These are phyloP conservation scores for Axea sp. DNA, from an alignment of 2,888 invertebrate genomes.

Conservation along the genomic window DNA sequence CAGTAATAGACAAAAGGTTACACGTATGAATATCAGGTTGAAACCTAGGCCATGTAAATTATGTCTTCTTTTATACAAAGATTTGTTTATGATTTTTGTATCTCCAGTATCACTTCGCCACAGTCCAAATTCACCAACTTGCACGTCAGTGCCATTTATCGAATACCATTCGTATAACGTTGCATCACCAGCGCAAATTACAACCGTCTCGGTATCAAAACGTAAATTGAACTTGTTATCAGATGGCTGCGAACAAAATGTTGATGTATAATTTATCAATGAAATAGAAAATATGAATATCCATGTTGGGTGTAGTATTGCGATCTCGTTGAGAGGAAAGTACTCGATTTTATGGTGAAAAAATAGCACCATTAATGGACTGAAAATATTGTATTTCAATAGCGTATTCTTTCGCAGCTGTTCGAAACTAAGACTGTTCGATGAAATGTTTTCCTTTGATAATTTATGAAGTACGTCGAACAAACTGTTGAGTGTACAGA, in stretches of 20 bases:
- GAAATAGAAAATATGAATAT: background rate
- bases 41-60: conserved; percentile 4
- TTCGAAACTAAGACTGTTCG: background rate
- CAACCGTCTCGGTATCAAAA: conserved; percentile 9
- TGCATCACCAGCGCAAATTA: background rate
- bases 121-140: background rate
- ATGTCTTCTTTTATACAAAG: conserved; percentile 2
- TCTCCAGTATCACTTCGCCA: background rate
- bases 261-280: background rate
- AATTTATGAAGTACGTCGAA: no score
- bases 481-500: no score
- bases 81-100: background rate
- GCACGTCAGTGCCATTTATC: conserved; percentile 8
- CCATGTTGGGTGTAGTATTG: background rate
- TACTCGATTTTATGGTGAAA: background rate
- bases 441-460: background rate
- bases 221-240: conserved; percentile 5
- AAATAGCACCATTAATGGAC: conserved; percentile 4
- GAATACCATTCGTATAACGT: conserved; percentile 24
- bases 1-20: no score
- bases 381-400: background rate
- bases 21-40: no score
- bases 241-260: background rate
- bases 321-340: background rate
- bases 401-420: background rate